These are phyloP conservation scores for Pseudomyrmex sp. DNA, from an alignment of 1,140 invertebrate genomes.

Conservation along the genomic window DNA sequence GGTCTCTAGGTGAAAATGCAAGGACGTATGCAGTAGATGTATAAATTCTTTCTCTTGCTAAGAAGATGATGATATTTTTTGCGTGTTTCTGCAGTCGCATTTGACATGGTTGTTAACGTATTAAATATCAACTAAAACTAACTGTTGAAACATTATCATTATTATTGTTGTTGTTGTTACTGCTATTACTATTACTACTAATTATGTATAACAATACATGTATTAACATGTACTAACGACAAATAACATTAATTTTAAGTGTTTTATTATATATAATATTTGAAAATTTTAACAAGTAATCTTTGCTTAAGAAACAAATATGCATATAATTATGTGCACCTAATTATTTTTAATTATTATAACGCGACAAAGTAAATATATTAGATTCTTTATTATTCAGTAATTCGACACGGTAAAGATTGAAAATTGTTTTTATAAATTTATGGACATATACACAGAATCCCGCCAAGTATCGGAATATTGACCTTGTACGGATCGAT, in stretches of 20 bases:
- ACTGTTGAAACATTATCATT: too few species aligned
- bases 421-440: constrained; percentile 14
- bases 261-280: too few species aligned
- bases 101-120: not conserved
- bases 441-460: not conserved
- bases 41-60: constrained; percentile 27
- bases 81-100: not conserved
- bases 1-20: constrained; percentile 51
- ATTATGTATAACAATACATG: too few species aligned
- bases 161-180: too few species aligned
- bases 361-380: constrained; percentile 5
- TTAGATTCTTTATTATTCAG: constrained; percentile 7
- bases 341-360: too few species aligned
- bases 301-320: not conserved
- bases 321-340: not conserved
- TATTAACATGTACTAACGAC: too few species aligned
- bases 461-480: not conserved
- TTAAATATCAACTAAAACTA: too few species aligned
- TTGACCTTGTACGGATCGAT: not conserved
- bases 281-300: not conserved
- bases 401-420: constrained; percentile 8
- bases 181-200: too few species aligned
- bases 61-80: not conserved
- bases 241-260: too few species aligned
- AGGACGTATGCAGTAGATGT: constrained; percentile 60